Evolutionary conservation across 2,888 invertebrate species (phyloP), one percentile per base, ranked within the genome.

Genomic region (Autographa gamma): DNA sequence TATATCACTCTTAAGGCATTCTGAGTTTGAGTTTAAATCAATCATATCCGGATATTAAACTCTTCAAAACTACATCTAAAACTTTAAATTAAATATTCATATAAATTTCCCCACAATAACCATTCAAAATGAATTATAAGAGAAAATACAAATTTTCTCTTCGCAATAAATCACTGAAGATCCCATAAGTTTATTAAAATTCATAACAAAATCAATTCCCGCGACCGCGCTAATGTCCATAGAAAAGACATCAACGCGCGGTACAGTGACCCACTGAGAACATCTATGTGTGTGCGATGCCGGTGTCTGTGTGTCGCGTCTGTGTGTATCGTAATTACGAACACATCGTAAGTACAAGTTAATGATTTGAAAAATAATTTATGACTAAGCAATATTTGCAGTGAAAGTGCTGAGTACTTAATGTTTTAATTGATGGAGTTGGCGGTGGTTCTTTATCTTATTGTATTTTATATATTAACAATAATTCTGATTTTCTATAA

Each of bases 161-260:
- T 38, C 38, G 48, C 11, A 1, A 52, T 65, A 69, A 70, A 71
- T 61, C 58, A 8, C 11, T 63, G 8, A 63, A 56, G 48, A 63
- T 77, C 14, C 34, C 16, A 62, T 71, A 56, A 18, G 56, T 18
- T 18, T 58, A 66, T 70, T 67, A 62, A 60, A 74, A 73, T 61
- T 72, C 31, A 76, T 60, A 69, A 65, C 52, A 69, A 69, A 72
- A 64, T 69, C 58, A 65, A 64, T 60, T 68, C 69, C 43, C 67
- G 73, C 70, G 69, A 56, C 73, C 48, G 62, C 65, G 74, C 73
- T 78, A 77, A 77, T 79, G 79, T 76, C 79, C 63, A 88, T 88
- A 85, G 83, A 88, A 89, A 91, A 90, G 89, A 91, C 88, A 89
- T 91, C 86, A 88, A 90, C 91, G 90, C 86, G 88, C 84, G 87